A percentile compares a stretch with the other conserved stretches of the same genome.
These are phyloP conservation scores for Otus sunia DNA, from an alignment of 2,113 vertebrate genomes.

Conservation along the genomic window DNA sequence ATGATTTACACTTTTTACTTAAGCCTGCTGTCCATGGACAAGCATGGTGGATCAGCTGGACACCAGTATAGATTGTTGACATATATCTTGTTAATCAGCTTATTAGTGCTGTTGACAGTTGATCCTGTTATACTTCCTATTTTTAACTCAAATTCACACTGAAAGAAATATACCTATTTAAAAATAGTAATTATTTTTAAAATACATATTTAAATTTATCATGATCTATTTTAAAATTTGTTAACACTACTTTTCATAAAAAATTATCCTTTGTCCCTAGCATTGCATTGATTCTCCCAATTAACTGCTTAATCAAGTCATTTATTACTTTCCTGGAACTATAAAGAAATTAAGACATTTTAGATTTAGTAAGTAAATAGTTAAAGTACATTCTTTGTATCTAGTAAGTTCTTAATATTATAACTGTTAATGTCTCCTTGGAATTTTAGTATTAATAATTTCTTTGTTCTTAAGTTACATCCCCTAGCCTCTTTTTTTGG, in stretches of 20 bases:
- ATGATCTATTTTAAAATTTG: neutral
- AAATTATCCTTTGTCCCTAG: neutral
- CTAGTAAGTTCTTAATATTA: neutral
- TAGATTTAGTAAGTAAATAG: neutral
- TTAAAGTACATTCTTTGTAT: neutral
- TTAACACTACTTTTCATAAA: neutral
- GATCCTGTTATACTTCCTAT: neutral
- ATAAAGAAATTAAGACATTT: neutral
- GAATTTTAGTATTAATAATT: neutral
- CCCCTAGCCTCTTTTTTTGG: neutral
- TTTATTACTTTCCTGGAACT: neutral
- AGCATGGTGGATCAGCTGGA: neutral
- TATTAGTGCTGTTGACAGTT: neutral
- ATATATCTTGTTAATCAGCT: neutral
- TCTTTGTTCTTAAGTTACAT: neutral
- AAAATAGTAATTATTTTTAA: neutral
- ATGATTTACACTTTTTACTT: neutral
- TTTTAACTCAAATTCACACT: neutral
- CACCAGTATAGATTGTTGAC: neutral
- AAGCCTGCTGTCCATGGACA: neutral
- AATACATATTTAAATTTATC: neutral
- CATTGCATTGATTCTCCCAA: neutral
- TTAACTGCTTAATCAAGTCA: neutral
- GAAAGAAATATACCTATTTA: neutral
- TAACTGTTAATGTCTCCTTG: neutral